phyloP scores from a whole-genome alignment of 2,797 vertebrate genomes.

The Ciconia nigra region DNA sequence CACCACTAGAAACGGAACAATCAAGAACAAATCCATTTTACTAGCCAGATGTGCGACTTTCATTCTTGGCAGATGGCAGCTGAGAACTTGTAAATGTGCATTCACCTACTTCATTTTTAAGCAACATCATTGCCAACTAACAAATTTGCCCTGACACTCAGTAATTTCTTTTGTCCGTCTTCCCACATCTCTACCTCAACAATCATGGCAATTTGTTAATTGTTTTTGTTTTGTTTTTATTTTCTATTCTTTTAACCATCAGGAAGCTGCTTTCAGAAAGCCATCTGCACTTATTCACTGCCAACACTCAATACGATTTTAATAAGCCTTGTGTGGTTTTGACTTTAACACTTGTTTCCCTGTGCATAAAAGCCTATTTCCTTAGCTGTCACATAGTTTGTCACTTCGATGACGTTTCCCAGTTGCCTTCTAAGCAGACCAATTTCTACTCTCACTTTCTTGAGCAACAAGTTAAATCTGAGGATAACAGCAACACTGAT shows the following conservation, averaged over 20 bases:
- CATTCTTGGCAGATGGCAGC: constrained; percentile 33
- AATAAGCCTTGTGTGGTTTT: constrained; percentile 50
- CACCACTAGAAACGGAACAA: background rate
- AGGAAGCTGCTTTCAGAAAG: constrained; percentile 60
- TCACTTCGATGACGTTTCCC: constrained; percentile 18
- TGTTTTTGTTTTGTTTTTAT: constrained; percentile 42
- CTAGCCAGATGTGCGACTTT: constrained; percentile 51
- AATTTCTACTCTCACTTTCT: background rate
- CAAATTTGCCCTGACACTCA: constrained; percentile 12
- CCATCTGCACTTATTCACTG: constrained; percentile 52
- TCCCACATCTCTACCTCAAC: background rate
- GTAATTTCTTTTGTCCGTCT: constrained; percentile 34
- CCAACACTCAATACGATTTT: constrained; percentile 38
- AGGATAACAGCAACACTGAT: background rate
- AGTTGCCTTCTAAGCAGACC: background rate
- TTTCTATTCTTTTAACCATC: constrained; percentile 45
- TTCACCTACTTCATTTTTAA: constrained; percentile 50
- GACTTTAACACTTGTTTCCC: constrained; percentile 45
- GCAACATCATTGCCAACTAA: background rate
- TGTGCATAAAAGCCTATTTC: constrained; percentile 36
- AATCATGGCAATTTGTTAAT: constrained; percentile 14
- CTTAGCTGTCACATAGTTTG: constrained; percentile 25
- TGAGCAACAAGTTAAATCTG: background rate
- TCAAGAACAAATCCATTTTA: constrained; percentile 41
- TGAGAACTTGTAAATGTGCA: constrained; percentile 42